These are phyloP conservation scores for Atrichornis clamosus DNA, from an alignment of 2,113 vertebrate species.

Conservation along the genomic window DNA sequence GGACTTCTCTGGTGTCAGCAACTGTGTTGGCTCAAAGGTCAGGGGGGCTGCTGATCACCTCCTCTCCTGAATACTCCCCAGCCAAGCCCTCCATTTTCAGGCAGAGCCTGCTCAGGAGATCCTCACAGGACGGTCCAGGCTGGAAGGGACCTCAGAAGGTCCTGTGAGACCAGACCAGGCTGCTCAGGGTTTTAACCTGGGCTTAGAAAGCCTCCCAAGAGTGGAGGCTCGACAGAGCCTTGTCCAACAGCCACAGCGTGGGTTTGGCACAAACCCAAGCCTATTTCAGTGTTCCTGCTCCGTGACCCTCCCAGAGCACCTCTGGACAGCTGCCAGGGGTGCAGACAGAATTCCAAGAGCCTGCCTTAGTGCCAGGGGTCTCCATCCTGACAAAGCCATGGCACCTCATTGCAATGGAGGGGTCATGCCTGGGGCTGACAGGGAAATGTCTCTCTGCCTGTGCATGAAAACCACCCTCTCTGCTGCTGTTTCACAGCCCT, in stretches of 20 bases:
- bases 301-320: neutral
- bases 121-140: neutral
- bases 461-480: neutral
- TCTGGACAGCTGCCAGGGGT: neutral
- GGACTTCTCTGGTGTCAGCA: neutral
- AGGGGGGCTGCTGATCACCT: neutral
- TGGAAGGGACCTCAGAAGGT: neutral
- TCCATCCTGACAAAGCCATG: neutral
- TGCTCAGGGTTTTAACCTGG: neutral
- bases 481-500: neutral
- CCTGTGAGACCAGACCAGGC: neutral
- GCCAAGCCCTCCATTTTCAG: neutral
- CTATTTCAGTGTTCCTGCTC: neutral
- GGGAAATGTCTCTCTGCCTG: neutral
- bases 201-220: neutral
- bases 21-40: neutral
- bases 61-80: neutral
- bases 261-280: neutral
- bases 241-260: fast-evolving
- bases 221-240: neutral
- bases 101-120: neutral
- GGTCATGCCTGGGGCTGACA: neutral
- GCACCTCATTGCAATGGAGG: fast-evolving
- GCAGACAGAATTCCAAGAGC: neutral
- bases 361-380: neutral